Evolutionary conservation across 1,140 invertebrate species (phyloP).

Genomic region (Saccostrea cuccullata): DNA sequence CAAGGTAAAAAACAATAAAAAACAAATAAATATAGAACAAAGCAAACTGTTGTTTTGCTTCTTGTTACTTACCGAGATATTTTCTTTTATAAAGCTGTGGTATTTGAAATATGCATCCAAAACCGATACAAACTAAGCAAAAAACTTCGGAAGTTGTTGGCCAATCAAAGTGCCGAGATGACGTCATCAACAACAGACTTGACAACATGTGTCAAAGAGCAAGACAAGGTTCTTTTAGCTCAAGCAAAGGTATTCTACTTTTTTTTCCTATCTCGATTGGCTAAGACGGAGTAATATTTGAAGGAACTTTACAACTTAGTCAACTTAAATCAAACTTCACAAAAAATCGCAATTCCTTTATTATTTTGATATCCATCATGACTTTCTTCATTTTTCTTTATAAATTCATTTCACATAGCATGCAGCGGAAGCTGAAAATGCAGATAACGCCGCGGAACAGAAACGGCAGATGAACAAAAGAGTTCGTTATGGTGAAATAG

Average conservation of each 20-base stretch:
- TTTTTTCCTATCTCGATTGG: no score
- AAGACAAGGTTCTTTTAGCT: slow-evolving; percentile 62
- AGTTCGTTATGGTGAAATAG: slow-evolving; percentile 77
- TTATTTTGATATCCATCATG: background rate
- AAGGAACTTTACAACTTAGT: no score
- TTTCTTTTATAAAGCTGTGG: slow-evolving; percentile 68
- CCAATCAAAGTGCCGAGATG: slow-evolving; percentile 48
- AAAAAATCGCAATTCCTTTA: background rate
- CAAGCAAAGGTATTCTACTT: slow-evolving; percentile 59
- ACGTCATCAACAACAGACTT: slow-evolving; percentile 55
- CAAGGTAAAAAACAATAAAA: slow-evolving; percentile 65
- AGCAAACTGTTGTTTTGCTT: background rate
- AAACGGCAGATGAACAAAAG: slow-evolving; percentile 76
- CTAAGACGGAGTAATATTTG: no score
- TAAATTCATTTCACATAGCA: slow-evolving; percentile 58
- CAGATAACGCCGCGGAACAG: slow-evolving; percentile 77
- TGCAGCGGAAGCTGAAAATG: slow-evolving; percentile 77
- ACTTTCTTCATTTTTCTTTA: background rate
- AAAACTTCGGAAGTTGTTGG: slow-evolving; percentile 70
- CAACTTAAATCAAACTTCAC: no score
- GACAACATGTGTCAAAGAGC: slow-evolving; percentile 3
- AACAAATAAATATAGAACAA: background rate
- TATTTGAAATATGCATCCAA: slow-evolving; percentile 75
- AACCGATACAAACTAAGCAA: slow-evolving; percentile 78
- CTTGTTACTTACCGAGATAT: background rate